phyloP scores from a whole-genome alignment of 53 echinoderm and acorn worm species.

The Luidia sarsii region DNA sequence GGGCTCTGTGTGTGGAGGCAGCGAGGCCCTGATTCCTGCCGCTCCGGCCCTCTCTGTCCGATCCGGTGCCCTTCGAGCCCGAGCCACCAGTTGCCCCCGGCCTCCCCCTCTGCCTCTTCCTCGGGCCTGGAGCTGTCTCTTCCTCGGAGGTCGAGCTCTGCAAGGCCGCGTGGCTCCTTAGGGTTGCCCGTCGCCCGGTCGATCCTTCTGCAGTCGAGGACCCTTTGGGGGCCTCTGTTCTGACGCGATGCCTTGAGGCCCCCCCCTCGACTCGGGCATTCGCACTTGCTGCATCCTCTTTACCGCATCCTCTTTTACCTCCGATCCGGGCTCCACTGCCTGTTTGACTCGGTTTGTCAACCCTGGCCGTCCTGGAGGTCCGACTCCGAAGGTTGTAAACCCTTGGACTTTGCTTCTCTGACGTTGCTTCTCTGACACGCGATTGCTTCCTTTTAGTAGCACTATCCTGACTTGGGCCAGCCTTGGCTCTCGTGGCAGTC shows the following conservation, averaged over 20 bases:
- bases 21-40: too few species aligned
- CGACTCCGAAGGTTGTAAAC: neutral
- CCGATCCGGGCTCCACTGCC: neutral
- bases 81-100: neutral
- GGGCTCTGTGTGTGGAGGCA: too few species aligned
- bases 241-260: neutral
- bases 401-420: neutral
- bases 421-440: neutral
- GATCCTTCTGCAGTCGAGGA: conserved; percentile 1
- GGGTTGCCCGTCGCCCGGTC: neutral
- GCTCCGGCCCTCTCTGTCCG: neutral
- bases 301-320: neutral
- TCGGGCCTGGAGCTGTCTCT: neutral
- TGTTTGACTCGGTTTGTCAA: neutral
- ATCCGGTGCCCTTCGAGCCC: neutral
- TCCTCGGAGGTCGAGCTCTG: neutral
- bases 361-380: neutral
- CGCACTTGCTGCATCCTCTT: neutral
- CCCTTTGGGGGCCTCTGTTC: neutral
- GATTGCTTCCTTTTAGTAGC: neutral
- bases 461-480: too few species aligned
- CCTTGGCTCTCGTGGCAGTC: too few species aligned
- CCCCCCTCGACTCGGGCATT: neutral
- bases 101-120: conserved; percentile 1
- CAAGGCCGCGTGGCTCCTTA: neutral